phyloP scores from a whole-genome alignment of 2,888 invertebrate genomes.

The Drosophila multiciliata region DNA sequence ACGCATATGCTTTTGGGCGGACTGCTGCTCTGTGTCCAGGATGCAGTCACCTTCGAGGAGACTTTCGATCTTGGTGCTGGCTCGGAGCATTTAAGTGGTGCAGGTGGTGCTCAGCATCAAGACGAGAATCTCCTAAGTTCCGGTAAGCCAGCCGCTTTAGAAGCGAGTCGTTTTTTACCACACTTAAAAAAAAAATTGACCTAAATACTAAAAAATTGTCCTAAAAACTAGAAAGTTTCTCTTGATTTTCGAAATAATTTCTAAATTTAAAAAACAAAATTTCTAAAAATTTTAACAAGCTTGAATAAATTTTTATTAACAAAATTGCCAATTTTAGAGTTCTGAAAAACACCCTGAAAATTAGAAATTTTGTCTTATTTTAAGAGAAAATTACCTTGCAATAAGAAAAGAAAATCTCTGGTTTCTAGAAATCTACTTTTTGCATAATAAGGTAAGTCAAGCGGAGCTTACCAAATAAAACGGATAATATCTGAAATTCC shows the following conservation, averaged over 20 bases:
- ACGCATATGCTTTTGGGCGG: slow-evolving; percentile 95
- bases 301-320: no score
- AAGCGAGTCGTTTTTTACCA: not conserved
- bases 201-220: not conserved
- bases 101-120: slow-evolving; percentile 80
- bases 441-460: not conserved
- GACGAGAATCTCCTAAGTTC: slow-evolving; percentile 88
- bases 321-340: no score
- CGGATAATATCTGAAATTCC: not conserved
- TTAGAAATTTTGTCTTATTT: not conserved
- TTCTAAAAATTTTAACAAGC: not conserved
- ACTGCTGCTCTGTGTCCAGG: slow-evolving; percentile 91
- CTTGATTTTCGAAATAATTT: not conserved
- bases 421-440: not conserved
- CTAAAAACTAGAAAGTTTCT: not conserved
- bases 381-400: not conserved
- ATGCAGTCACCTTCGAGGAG: slow-evolving; percentile 91
- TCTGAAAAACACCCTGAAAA: no score
- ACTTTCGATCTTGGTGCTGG: slow-evolving; percentile 86
- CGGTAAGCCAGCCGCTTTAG: slow-evolving; percentile 85
- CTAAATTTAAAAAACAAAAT: not conserved
- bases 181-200: not conserved
- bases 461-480: no score
- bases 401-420: not conserved
- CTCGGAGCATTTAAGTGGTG: slow-evolving; percentile 86